These are phyloP conservation scores for Glomeris marginata DNA, from an alignment of 2,888 invertebrate genomes.

Conservation along the genomic window DNA sequence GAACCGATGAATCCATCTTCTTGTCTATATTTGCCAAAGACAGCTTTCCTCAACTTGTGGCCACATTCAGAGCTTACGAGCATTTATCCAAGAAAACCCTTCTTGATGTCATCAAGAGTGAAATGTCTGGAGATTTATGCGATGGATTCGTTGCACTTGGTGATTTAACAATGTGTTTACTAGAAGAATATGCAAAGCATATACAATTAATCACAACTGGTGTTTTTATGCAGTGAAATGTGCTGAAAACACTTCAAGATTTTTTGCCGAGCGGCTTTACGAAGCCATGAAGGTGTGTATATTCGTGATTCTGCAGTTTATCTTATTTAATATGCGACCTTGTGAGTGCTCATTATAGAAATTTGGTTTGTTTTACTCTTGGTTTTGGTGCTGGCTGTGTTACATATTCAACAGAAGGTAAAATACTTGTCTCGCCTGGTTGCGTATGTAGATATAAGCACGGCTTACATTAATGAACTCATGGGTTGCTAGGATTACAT, in stretches of 20 bases:
- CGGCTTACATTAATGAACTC: no score
- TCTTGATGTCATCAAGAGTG: slow-evolving; percentile 23
- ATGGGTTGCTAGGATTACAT: no score
- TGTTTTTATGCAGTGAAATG: slow-evolving; percentile 25
- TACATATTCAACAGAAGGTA: no score
- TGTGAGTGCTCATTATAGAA: no score
- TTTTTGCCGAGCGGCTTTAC: slow-evolving; percentile 30
- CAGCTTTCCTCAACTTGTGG: slow-evolving; percentile 31
- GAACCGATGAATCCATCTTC: slow-evolving; percentile 29
- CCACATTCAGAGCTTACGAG: slow-evolving; percentile 29
- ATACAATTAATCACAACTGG: not conserved
- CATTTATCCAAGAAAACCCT: slow-evolving; percentile 26
- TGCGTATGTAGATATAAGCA: no score
- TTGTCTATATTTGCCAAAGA: slow-evolving; percentile 29
- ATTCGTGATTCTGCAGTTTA: not conserved
- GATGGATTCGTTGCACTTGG: slow-evolving; percentile 27
- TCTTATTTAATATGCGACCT: not conserved
- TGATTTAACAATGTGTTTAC: no score
- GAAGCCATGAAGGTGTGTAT: slow-evolving; percentile 26
- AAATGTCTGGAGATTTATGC: slow-evolving; percentile 27
- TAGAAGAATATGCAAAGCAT: no score
- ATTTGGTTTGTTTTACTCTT: no score
- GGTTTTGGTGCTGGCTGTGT: no score
- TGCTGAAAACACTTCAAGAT: slow-evolving; percentile 26
- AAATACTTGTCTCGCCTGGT: no score